Base-by-base conservation (phyloP, 2,797 vertebrate genomes). In the Eospalax fontanierii region DNA sequence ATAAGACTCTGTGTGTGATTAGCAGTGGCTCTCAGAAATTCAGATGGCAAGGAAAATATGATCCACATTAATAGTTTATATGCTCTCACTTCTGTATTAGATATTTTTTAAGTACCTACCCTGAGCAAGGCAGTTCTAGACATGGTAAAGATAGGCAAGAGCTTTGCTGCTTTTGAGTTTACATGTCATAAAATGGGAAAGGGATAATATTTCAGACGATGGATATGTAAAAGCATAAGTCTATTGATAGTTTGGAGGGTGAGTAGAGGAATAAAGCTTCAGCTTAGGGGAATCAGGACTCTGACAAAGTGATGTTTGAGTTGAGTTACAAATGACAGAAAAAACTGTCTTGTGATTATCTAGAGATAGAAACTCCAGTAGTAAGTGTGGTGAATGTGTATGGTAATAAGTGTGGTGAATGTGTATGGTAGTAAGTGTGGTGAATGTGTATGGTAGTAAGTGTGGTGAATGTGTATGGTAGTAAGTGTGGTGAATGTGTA, bases 371-470 rank as follows among this genome's bases (percentile, higher is more conserved):
- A 26, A 38, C 80, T 63, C 26, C 21, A 24, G 63, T n/a, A n/a
- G 26, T 63, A 95, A n/a, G 54, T 71, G 83, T 38, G 61, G 57
- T 54, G 22, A 65, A 15, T 30, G 54, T 89, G 73, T 83, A 12
- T 76, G 18, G 1, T n/a, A n/a, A n/a, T n/a, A n/a, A n/a, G n/a
- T n/a, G n/a, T n/a, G n/a, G n/a, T n/a, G 22, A 65, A 15, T 30
- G 54, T 89, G 73, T 83, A n/a, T n/a, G n/a, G 63, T n/a, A n/a
- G 26, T 63, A 95, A n/a, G 54, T 71, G 83, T 38, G 61, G 57
- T 54, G 22, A 65, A 15, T 30, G 54, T 89, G 73, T 83, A n/a
- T n/a, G n/a, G 63, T n/a, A n/a, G 26, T 63, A 95, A n/a, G 54
- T 71, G 83, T 38, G 61, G 57, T 54, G 22, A 65, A 15, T 30